A percentile compares a stretch with the other conserved stretches of the same genome.
Conservation (phyloP, 2,113 vertebrate genomes). For the Pelvicachromis taeniatus region DNA sequence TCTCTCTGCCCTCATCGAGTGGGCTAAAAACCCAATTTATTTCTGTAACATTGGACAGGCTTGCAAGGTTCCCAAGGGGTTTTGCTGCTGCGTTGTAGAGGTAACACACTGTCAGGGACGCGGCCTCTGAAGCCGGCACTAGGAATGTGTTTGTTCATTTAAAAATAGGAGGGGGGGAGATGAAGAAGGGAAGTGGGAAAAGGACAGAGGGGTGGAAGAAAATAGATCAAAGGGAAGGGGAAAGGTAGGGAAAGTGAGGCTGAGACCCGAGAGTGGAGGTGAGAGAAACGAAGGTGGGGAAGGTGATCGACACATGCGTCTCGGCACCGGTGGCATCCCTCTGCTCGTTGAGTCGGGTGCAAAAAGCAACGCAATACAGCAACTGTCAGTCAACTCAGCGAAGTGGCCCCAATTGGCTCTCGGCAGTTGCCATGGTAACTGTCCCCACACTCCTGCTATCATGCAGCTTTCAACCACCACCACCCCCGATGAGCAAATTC, state of each 20-base stretch:
- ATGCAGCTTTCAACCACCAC: not conserved
- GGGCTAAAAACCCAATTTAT: conserved; percentile 45
- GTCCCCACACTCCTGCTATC: not conserved
- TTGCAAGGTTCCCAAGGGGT: not conserved
- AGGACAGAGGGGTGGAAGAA: not conserved
- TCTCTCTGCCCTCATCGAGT: not conserved
- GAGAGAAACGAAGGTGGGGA: not conserved
- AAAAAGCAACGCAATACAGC: not conserved
- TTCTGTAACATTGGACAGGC: not conserved
- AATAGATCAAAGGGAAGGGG: not conserved
- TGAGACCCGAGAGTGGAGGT: not conserved
- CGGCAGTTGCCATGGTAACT: conserved; percentile 54
- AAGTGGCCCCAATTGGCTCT: conserved; percentile 36
- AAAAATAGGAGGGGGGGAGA: not conserved
- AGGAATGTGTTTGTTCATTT: conserved; percentile 9
- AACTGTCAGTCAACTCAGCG: conserved; percentile 50
- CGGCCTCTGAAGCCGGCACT: not conserved
- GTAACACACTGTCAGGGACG: conserved; percentile 29
- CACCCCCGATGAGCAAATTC: not conserved
- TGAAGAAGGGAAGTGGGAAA: not conserved
- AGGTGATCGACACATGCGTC: not conserved
- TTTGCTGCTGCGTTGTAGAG: conserved; percentile 11
- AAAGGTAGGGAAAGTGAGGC: not conserved
- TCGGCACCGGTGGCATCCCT: conserved; percentile 4
- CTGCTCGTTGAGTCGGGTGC: not conserved